A percentile compares a stretch with the other conserved stretches of the same genome.
Evolutionary conservation across 2,797 vertebrate genomes (phyloP).

Genomic region (Pelochelys cantorii): DNA sequence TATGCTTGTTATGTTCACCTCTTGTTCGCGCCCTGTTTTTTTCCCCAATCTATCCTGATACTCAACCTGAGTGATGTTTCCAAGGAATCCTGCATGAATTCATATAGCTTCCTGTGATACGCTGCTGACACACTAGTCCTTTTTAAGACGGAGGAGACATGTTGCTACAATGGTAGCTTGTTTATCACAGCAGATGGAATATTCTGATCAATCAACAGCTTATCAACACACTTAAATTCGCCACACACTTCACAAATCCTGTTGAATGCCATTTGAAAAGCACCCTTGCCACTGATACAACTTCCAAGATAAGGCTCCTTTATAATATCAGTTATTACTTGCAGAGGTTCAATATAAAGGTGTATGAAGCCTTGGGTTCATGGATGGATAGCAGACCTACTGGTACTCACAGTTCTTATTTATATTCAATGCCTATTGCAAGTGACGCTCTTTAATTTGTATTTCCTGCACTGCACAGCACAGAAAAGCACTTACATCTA

Average conservation of each 20-base stretch:
- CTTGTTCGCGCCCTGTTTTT: conserved; percentile 49
- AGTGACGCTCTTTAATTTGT: conserved; percentile 62
- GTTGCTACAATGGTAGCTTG: conserved; percentile 25
- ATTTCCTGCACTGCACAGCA: conserved; percentile 38
- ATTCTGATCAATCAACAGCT: conserved; percentile 52
- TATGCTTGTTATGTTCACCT: conserved; percentile 63
- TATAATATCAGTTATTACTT: conserved; percentile 62
- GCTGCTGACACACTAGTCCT: conserved; percentile 56
- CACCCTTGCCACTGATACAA: conserved; percentile 58
- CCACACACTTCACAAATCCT: conserved; percentile 57
- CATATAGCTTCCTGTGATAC: conserved; percentile 55
- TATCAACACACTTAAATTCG: conserved; percentile 50
- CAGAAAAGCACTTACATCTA: conserved; percentile 71
- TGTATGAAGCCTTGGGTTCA: background rate
- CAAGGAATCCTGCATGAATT: conserved; percentile 65
- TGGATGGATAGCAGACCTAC: conserved; percentile 35
- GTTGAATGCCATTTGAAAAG: conserved; percentile 42
- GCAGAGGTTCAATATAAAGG: conserved; percentile 52
- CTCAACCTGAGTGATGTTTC: conserved; percentile 46
- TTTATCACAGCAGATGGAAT: conserved; percentile 46
- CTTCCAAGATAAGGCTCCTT: conserved; percentile 65
- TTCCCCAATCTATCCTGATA: conserved; percentile 39
- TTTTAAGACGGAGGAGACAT: conserved; percentile 59
- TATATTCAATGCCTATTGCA: conserved; percentile 24
- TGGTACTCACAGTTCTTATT: conserved; percentile 55